These are phyloP conservation scores for Ctenodactylus gundi DNA, from an alignment of 2,113 vertebrate genomes.

Conservation along the genomic window DNA sequence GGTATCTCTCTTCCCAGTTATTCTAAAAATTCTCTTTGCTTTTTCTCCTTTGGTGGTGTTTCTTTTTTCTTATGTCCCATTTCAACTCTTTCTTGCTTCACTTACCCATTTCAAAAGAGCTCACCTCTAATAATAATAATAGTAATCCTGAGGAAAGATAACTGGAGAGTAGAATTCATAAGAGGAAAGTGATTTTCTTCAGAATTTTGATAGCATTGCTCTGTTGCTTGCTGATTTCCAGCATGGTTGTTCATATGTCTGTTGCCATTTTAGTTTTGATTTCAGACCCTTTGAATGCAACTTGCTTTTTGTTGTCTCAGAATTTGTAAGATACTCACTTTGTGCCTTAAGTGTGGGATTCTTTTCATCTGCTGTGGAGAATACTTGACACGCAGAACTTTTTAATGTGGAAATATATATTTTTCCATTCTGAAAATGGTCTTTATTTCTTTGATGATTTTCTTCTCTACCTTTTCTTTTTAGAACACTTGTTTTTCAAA, in stretches of 20 bases:
- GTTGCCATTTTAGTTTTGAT: conserved; percentile 19
- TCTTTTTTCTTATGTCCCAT: background rate
- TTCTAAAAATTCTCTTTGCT: background rate
- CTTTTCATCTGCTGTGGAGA: background rate
- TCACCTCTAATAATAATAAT: background rate
- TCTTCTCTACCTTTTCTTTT: background rate
- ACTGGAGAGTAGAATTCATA: background rate
- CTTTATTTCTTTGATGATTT: background rate
- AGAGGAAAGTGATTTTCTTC: background rate
- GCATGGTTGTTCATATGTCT: background rate
- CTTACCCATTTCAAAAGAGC: background rate
- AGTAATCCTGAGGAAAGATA: background rate
- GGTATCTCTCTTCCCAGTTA: background rate
- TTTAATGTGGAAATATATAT: background rate
- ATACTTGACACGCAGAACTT: background rate
- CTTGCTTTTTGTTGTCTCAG: background rate
- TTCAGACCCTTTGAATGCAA: background rate
- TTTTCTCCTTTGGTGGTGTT: background rate
- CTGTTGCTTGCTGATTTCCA: background rate
- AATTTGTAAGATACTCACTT: background rate
- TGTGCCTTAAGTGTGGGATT: background rate
- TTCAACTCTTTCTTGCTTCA: conserved; percentile 16
- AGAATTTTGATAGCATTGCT: background rate
- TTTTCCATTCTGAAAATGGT: conserved; percentile 9
- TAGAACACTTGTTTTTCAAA: background rate